Conservation (phyloP, 2,888 invertebrate genomes). For the Slavum lentiscoides region DNA sequence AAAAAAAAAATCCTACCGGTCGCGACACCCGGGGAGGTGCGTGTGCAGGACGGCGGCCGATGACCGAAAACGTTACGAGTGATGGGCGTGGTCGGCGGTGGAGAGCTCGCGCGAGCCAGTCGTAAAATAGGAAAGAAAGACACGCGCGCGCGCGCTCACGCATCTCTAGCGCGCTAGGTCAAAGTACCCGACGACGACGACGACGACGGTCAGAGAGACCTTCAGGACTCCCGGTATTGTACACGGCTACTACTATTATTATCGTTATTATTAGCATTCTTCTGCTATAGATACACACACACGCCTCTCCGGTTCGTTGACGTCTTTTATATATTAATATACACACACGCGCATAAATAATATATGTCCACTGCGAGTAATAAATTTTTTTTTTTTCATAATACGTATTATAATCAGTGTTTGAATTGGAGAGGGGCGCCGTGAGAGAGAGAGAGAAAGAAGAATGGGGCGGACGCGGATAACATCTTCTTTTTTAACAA, state of each 20-base stretch:
- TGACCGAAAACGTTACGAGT: conserved; percentile 32
- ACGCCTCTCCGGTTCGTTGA: conserved; percentile 42
- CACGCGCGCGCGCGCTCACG: not conserved
- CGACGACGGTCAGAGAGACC: conserved; percentile 42
- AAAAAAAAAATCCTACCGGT: too few relatives aligned
- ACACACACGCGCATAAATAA: not conserved
- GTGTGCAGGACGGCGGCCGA: not conserved
- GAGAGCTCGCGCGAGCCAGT: conserved; percentile 25
- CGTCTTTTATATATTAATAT: conserved; percentile 23
- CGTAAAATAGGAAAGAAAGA: conserved; percentile 39
- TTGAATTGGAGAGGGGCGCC: too few relatives aligned
- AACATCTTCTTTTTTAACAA: too few relatives aligned
- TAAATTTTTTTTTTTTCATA: not conserved
- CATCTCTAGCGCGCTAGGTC: conserved; percentile 32
- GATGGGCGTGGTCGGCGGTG: conserved; percentile 27
- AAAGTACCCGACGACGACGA: conserved; percentile 40
- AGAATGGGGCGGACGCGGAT: too few relatives aligned
- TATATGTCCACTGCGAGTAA: not conserved
- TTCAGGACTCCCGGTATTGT: conserved; percentile 53
- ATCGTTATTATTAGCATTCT: conserved; percentile 45
- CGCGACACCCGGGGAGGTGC: too few relatives aligned
- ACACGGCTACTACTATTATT: not conserved
- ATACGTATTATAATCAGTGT: not conserved
- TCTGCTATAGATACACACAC: conserved; percentile 23
- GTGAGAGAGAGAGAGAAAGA: too few relatives aligned